Evolutionary conservation across 2,113 vertebrate genomes (phyloP), one percentile per base, ranked within the genome.

Genomic region (Eubucco bourcierii): DNA sequence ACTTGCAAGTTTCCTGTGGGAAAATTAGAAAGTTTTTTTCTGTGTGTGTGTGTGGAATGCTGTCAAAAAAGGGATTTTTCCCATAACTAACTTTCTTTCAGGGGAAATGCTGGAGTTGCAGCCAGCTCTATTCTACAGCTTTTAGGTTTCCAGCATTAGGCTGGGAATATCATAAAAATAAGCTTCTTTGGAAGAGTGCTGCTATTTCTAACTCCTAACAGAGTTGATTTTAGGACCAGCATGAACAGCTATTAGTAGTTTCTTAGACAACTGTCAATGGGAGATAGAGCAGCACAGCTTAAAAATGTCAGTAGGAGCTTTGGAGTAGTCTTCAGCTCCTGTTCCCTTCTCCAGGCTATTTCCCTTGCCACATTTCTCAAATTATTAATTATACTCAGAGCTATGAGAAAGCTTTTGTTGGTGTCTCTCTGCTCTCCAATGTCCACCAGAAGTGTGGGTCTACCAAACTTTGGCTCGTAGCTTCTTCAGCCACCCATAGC

Each of bases 61-160:
- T 96, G 91, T 95, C 94, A 95, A 87, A 90, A 88, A 73, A 82
- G 56, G 79, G 93, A 95, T 94, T 96, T 96, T 96, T 94, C 94
- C 96, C 96, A 96, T 87, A 94, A 81, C 90, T 92, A 11, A 28
- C 66, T 94, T 68, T 64, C 71, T 94, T 96, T 66, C 87, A 84
- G 72, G 94, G 91, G 81, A 95, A 95, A 84, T 58, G 78, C 60
- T 93, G 79, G 58, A 90, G 53, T 15, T 92, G 52, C 79, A 93
- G 94, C 89, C 92, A 95, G 93, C 65, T 92, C 95, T 79, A 66
- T 52, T 92, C 89, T 81, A 80, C 87, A 92, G 78, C 86, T 92
- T 90, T 92, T 93, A 9, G n/a, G 84, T 95, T 95, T 95, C 89
- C 87, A 85, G 75, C 52, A 66, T 80, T 82, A 89, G 89, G 87